Conservation (phyloP, 1,140 invertebrate species). For the Drosophila lowei region DNA sequence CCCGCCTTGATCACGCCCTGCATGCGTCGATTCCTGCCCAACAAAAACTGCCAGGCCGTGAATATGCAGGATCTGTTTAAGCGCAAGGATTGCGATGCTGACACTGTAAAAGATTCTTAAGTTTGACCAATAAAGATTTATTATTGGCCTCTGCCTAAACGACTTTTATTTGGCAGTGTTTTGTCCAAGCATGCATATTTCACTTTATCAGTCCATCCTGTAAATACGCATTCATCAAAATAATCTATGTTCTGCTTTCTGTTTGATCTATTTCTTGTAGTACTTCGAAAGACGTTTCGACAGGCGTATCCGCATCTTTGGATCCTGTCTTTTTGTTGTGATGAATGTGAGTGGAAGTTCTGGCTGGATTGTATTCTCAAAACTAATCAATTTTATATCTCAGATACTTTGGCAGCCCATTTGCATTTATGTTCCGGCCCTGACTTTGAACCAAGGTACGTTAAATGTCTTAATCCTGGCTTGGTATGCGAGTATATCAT, state of each 20-base stretch:
- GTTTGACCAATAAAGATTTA: constrained; percentile 1
- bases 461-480: background rate
- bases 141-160: background rate
- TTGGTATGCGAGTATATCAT: background rate
- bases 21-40: constrained; percentile 66
- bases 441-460: constrained; percentile 89
- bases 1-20: constrained; percentile 66
- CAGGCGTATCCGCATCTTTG: constrained; percentile 88
- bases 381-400: background rate
- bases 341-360: constrained; percentile 85
- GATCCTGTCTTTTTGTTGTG: constrained; percentile 89
- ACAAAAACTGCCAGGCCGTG: constrained; percentile 51
- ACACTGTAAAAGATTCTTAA: constrained; percentile 5
- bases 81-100: constrained; percentile 20
- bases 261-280: constrained; percentile 79
- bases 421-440: constrained; percentile 93
- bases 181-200: background rate
- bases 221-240: constrained; percentile 33
- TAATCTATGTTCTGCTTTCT: constrained; percentile 13
- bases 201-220: constrained; percentile 14
- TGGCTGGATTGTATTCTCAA: too few species aligned
- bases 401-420: constrained; percentile 86
- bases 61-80: constrained; percentile 55
- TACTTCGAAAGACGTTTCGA: constrained; percentile 92
- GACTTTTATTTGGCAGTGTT: constrained; percentile 34